phyloP scores from a whole-genome alignment of 2,888 invertebrate species.

The Ctena decussata region DNA sequence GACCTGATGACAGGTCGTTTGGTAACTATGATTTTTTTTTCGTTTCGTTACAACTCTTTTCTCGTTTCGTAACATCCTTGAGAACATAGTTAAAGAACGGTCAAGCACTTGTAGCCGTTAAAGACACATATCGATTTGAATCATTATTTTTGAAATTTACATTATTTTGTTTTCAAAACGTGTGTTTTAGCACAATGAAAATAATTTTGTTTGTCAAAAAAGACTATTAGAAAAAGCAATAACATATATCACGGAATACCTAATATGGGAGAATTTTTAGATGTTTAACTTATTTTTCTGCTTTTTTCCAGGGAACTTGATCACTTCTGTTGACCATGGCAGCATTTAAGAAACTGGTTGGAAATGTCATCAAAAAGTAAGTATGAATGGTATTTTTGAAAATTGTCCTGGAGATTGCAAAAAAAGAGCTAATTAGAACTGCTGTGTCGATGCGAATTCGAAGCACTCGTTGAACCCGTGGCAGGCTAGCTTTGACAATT shows the following conservation, averaged over 20 bases:
- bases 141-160: no score
- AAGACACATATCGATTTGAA: no score
- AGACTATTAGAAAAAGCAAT: neutral
- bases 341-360: slow-evolving; percentile 61
- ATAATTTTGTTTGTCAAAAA: neutral
- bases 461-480: neutral
- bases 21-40: no score
- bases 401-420: neutral
- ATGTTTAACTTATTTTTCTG: neutral
- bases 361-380: slow-evolving; percentile 68
- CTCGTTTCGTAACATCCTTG: no score
- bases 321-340: slow-evolving; percentile 28
- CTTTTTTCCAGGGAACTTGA: neutral
- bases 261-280: neutral
- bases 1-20: no score
- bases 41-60: no score
- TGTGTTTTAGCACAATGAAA: neutral
- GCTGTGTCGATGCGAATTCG: neutral
- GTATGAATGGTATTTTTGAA: neutral
- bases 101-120: no score
- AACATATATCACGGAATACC: neutral
- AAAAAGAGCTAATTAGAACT: neutral
- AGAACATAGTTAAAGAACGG: no score
- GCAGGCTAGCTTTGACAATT: neutral
- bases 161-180: no score